These are phyloP conservation scores for Nineta flava DNA, from an alignment of 2,888 invertebrate species.

Conservation along the genomic window DNA sequence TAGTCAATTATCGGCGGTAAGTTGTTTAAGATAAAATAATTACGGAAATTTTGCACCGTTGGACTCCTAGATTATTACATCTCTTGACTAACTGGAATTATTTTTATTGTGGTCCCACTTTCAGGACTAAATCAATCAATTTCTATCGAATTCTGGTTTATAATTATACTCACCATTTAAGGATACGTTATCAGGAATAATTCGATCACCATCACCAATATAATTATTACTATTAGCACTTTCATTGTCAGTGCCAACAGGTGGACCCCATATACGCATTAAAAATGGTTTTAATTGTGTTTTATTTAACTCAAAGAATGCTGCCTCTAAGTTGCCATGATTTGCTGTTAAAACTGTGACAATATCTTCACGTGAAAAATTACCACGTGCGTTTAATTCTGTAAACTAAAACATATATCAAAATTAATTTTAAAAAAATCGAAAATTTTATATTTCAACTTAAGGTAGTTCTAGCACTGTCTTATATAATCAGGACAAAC, in stretches of 20 bases:
- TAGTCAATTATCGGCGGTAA: no score
- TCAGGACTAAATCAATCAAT: no score
- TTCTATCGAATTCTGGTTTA: not conserved
- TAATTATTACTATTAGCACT: conserved; percentile 26
- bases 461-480: no score
- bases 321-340: conserved; percentile 55
- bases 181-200: conserved; percentile 2
- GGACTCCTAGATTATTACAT: no score
- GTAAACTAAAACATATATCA: conserved; percentile 31
- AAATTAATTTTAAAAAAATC: not conserved
- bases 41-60: no score
- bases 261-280: conserved; percentile 66
- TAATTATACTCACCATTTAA: not conserved
- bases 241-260: conserved; percentile 53
- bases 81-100: no score
- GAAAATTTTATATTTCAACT: not conserved
- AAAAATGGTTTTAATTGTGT: conserved; percentile 62
- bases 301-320: conserved; percentile 53
- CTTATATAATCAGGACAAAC: no score
- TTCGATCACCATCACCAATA: no score
- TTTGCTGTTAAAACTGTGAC: conserved; percentile 53
- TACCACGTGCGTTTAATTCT: conserved; percentile 45
- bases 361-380: conserved; percentile 54
- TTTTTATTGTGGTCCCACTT: no score
- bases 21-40: no score